These are phyloP conservation scores for Gasterosteus aculeatus DNA, from an alignment of 2,113 vertebrate species.

Conservation along the genomic window DNA sequence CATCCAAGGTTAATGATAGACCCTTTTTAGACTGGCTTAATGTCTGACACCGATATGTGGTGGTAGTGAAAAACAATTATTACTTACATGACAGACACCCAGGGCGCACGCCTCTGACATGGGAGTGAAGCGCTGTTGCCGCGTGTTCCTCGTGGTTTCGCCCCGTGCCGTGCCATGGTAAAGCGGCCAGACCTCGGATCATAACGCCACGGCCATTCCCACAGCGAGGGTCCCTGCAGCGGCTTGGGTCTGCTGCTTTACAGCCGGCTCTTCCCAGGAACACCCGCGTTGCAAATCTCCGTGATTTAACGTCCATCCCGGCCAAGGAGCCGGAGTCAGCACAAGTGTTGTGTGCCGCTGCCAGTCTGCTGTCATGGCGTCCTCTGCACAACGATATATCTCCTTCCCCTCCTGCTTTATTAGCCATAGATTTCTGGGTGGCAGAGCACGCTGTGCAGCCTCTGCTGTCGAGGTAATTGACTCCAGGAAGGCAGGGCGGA, in stretches of 20 bases:
- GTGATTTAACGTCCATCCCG: conserved; percentile 75
- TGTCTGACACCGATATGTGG: conserved; percentile 78
- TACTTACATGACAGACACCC: conserved; percentile 69
- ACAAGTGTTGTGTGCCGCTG: conserved; percentile 74
- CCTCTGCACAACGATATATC: conserved; percentile 74
- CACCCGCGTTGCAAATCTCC: conserved; percentile 72
- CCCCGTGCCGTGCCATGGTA: neutral
- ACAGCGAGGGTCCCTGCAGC: conserved; percentile 24
- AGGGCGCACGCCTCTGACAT: conserved; percentile 66
- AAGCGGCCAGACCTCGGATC: neutral
- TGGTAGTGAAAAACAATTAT: conserved; percentile 71
- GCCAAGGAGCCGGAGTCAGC: conserved; percentile 76
- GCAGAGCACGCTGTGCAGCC: conserved; percentile 55
- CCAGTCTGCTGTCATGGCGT: conserved; percentile 73
- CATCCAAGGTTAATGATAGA: conserved; percentile 84
- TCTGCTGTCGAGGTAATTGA: conserved; percentile 77
- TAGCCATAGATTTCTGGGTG: conserved; percentile 76
- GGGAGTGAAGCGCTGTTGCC: conserved; percentile 36
- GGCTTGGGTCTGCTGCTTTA: conserved; percentile 45
- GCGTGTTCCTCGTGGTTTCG: conserved; percentile 12
- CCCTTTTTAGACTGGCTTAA: conserved; percentile 82
- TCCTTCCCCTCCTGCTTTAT: conserved; percentile 71
- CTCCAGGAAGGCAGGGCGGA: conserved; percentile 57
- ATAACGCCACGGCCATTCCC: conserved; percentile 27
- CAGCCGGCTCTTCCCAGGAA: conserved; percentile 68